A percentile compares a stretch with the other conserved stretches of the same genome.
These are phyloP conservation scores for Eugnorisma glareosa DNA, from an alignment of 2,888 invertebrate genomes.

Conservation along the genomic window DNA sequence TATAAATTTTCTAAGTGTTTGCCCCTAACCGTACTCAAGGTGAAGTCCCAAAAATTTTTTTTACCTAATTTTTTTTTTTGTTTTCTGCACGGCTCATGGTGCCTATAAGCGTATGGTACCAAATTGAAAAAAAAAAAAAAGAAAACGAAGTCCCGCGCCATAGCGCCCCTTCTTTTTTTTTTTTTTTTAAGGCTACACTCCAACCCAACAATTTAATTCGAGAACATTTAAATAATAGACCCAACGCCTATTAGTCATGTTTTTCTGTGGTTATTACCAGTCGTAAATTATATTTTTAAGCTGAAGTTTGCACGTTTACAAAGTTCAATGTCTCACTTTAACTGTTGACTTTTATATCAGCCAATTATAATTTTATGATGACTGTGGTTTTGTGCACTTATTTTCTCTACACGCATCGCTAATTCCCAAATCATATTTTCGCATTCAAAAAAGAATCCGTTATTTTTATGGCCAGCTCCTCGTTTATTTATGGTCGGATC, in stretches of 20 bases:
- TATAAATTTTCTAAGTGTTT: too few species aligned
- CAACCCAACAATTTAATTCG: slow-evolving; percentile 23
- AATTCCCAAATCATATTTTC: slow-evolving; percentile 29
- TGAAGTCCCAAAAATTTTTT: too few species aligned
- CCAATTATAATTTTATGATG: slow-evolving; percentile 34
- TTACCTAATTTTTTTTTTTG: too few species aligned
- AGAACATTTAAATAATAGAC: slow-evolving; percentile 43
- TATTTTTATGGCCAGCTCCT: slow-evolving; percentile 49
- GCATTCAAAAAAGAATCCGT: slow-evolving; percentile 53
- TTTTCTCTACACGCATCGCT: slow-evolving; percentile 36
- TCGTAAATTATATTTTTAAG: slow-evolving; percentile 39
- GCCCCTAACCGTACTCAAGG: too few species aligned
- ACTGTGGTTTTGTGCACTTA: slow-evolving; percentile 27
- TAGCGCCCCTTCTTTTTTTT: too few species aligned
- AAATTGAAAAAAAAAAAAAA: too few species aligned
- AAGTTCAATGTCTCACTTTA: slow-evolving; percentile 59
- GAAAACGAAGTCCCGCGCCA: too few species aligned
- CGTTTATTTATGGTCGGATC: slow-evolving; percentile 43
- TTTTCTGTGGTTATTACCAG: slow-evolving; percentile 43
- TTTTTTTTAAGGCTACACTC: too few species aligned
- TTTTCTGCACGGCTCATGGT: too few species aligned
- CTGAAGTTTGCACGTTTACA: slow-evolving; percentile 25
- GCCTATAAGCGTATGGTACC: too few species aligned
- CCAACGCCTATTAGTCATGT: slow-evolving; percentile 17
- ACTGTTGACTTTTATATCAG: slow-evolving; percentile 8